Base-by-base conservation (phyloP, 2,797 vertebrate species). In the Oryzias sinensis region DNA sequence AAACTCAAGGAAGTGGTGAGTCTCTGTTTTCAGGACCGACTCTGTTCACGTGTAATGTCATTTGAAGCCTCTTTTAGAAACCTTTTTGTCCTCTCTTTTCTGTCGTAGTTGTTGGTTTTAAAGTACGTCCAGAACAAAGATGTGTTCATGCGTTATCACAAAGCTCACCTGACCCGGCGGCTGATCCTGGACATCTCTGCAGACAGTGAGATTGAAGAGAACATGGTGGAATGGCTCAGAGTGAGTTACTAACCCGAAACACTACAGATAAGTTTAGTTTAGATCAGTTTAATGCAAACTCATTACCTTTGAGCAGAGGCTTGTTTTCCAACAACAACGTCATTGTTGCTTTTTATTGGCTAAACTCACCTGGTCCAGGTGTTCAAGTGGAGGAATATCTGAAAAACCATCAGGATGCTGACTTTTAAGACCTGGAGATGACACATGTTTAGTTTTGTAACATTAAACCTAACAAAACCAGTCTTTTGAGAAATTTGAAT, bases 51-150 rank as follows among this genome's bases (percentile, higher is more conserved):
- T 17, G 33, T 22, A 22, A 22, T 2, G 20, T 5, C 49, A 24
- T 24, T 0, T 51, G 9, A 8, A 16, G 5, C 9, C 14, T n/a
- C 49, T 27, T n/a, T 5, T 14, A 13, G 14, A 14, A 9, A 22
- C 25, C 15, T 55, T 6, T 33, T 1, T 16, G 43, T 47, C 3
- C 40, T 6, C 11, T 46, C 1, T 61, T 45, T 18, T 11, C 11
- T 57, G 5, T 45, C 8, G 49, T 68, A 88, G 82, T 77, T 88
- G 16, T 59, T 83, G 72, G 82, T 87, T 18, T 60, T 85, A 46
- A 98, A 98, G 71, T 98, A 98, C 44, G 97, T 98, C 70, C 97
- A 98, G 88, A 98, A 98, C 82, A 98, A 98, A 90, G 97, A 98
- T 6, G 97, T 98, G 67, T 98, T 98, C 81, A 98, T 98, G 97